Conservation (phyloP, 2,797 vertebrate species). For the Poecilia gillii region DNA sequence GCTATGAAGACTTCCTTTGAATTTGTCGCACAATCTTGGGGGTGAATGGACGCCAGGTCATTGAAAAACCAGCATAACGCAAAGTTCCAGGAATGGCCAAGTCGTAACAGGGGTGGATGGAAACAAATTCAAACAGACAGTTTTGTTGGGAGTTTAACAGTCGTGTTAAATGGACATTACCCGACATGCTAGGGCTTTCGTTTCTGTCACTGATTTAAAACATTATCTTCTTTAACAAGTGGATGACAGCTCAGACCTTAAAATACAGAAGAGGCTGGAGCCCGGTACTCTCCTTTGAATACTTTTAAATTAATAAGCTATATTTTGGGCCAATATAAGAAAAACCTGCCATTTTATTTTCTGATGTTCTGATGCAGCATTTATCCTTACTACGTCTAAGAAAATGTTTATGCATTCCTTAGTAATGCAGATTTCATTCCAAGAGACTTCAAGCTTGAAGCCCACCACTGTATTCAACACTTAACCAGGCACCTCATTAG, state of each 20-base stretch:
- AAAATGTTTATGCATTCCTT: not conserved
- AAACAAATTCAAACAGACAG: not conserved
- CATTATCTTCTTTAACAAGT: not conserved
- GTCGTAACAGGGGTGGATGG: not conserved
- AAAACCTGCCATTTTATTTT: not conserved
- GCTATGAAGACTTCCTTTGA: slow-evolving; percentile 23
- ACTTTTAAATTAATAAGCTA: not conserved
- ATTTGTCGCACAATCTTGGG: slow-evolving; percentile 15
- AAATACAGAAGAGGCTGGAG: not conserved
- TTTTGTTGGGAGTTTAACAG: not conserved
- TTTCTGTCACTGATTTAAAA: not conserved
- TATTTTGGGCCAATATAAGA: not conserved
- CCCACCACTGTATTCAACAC: not conserved
- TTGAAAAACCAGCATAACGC: not conserved
- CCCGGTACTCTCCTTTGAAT: not conserved
- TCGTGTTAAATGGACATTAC: not conserved
- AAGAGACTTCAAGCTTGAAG: not conserved
- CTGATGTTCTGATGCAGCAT: not conserved
- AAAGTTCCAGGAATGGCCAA: not conserved
- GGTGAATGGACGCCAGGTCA: not conserved
- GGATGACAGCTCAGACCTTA: not conserved
- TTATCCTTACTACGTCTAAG: not conserved
- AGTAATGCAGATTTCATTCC: not conserved
- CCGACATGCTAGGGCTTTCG: not conserved
- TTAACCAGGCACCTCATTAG: not conserved